A percentile compares a stretch with the other conserved stretches of the same genome.
Conservation (phyloP, 1,140 invertebrate species). For the Dryas iulia region DNA sequence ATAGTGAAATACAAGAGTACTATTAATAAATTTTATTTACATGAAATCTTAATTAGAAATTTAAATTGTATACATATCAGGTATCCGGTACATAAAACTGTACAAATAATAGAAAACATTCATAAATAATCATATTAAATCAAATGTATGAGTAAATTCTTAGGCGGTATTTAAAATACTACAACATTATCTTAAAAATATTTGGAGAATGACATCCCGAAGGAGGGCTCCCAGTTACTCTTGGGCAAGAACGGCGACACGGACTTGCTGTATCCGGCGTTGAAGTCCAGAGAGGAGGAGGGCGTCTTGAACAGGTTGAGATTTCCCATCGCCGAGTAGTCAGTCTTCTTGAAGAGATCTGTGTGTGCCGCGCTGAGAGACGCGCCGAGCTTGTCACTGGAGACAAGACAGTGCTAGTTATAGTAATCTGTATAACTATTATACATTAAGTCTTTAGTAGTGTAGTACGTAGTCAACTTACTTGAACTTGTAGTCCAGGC, state of each 20-base stretch:
- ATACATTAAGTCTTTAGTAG: background rate
- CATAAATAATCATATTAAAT: background rate
- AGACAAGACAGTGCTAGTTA: slow-evolving; percentile 5
- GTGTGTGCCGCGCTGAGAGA: slow-evolving; percentile 45
- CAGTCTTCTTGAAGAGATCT: slow-evolving; percentile 45
- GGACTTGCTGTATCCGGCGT: slow-evolving; percentile 46
- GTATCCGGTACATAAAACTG: background rate
- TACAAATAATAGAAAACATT: background rate
- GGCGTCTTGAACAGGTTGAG: slow-evolving; percentile 51
- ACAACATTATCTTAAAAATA: slow-evolving; percentile 32
- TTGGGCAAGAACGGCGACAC: slow-evolving; percentile 42
- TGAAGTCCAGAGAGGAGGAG: slow-evolving; percentile 48
- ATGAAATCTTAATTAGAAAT: too few species aligned
- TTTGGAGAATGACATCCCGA: slow-evolving; percentile 38
- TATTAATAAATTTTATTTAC: too few species aligned
- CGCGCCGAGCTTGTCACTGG: slow-evolving; percentile 50
- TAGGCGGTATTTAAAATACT: background rate
- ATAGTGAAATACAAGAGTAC: too few species aligned
- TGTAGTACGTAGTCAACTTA: slow-evolving; percentile 26
- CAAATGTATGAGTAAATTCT: background rate
- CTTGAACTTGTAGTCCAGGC: slow-evolving; percentile 52
- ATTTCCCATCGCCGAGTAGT: slow-evolving; percentile 55
- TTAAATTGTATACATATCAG: too few species aligned
- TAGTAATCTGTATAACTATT: background rate
- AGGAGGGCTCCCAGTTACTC: slow-evolving; percentile 42